Evolutionary conservation across 2,888 invertebrate genomes (phyloP), one percentile per base, ranked within the genome.

Genomic region (Liopterus haemorrhoidalis): DNA sequence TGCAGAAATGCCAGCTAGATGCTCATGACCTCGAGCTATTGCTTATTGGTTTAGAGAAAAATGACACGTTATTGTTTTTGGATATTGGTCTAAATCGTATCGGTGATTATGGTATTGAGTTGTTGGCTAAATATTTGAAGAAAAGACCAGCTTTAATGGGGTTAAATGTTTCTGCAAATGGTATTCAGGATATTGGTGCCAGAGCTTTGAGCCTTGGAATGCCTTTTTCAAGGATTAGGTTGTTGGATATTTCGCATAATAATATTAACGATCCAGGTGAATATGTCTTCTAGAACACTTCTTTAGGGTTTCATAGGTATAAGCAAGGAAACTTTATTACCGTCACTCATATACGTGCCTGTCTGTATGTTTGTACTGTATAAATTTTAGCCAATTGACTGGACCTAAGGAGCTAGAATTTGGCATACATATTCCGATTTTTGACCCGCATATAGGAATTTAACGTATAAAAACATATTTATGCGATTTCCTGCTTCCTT

Each of bases 41-140:
- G 45, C 58, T 71, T 3, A 57, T 69, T 31, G 78, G 79, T 4
- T 63, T 79, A 32, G 59, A 64, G 9, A 53, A 56, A 1, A 81
- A 81, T 54, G 64, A 58, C 2, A 70, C 73, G 0, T 56, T 82
- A n/a, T 52, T 71, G 12, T 68, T 78, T 40, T 59, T 82, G 19
- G 78, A 82, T 64, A 59, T 82, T 8, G 73, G 71, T 1, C 75
- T 67, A 44, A 82, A 82, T 51, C 70, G 66, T 49, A 74, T 82
- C 11, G 78, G 76, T 0, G 76, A 79, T 58, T 68, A 74, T 35
- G 81, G 81, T 0, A 66, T 71, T 0, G 72, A 75, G 47, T 52
- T 73, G 39, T 46, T 82, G 14, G 70, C 70, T 0, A 65, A 70
- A 48, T 80, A 78, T 68, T 60, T 81, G 25, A 55, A 64, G 3